Evolutionary conservation across 2,113 vertebrate species (phyloP), one percentile per base, ranked within the genome.

Genomic region (Galbula dea): DNA sequence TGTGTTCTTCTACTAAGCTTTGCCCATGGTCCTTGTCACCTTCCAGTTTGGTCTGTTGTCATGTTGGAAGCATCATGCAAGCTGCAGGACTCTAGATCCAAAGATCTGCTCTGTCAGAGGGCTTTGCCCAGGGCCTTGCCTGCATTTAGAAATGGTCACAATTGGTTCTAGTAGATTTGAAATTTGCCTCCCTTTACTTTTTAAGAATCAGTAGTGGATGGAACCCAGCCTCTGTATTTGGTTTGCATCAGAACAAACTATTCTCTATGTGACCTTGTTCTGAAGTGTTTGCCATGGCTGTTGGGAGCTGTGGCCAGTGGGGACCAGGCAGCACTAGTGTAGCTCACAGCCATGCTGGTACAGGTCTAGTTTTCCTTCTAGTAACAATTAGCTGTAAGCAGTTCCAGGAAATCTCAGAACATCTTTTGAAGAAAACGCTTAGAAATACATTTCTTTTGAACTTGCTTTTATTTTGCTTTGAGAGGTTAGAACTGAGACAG

Each of bases 61-160:
- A 20, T 48, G 74, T 3, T 43, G 43, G 4, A 30, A 4, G 59
- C 1, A 0, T 11, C 3, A 16, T 45, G 41, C 1, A 0, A 11
- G 2, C 0, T 1, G 34, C 43, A 13, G 63, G 8, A 1, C n/a
- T 52, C n/a, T n/a, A n/a, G n/a, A n/a, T n/a, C n/a, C n/a, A n/a
- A n/a, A n/a, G n/a, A n/a, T n/a, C n/a, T n/a, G 6, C 18, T 34
- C 29, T 29, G 4, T 18, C 52, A 6, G 21, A 12, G 67, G 49
- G 23, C 3, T 29, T 49, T 73, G 45, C 39, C 72, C 39, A 26
- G 2, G 20, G 66, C 54, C 55, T 32, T 52, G 39, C 48, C 36
- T 86, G 20, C 51, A 7, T 34, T 81, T 55, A 48, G 46, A 39
- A 49, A 37, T 9, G 30, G 10, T 75, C 69, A 36, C 30, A 20